phyloP scores from a whole-genome alignment of 2,797 vertebrate genomes.

The Tadarida brasiliensis region DNA sequence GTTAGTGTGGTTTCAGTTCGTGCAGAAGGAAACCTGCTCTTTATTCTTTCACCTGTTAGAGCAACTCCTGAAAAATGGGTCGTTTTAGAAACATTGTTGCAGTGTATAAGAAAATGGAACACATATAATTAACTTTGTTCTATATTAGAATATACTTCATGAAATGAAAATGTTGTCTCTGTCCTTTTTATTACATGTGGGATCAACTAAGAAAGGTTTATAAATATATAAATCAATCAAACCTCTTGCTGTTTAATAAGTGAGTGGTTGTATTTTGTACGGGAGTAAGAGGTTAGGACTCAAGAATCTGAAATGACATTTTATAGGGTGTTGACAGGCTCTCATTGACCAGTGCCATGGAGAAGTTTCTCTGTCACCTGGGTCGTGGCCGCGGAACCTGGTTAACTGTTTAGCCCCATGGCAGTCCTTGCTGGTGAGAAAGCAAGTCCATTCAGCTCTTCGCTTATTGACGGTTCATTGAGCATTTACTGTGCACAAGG shows the following conservation, averaged over 20 bases:
- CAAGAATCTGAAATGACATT: conserved; percentile 68
- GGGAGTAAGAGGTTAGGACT: conserved; percentile 52
- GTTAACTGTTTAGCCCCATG: conserved; percentile 66
- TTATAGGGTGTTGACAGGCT: conserved; percentile 32
- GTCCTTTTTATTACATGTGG: background rate
- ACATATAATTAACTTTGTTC: background rate
- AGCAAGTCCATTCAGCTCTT: background rate
- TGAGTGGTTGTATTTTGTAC: background rate
- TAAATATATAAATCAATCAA: background rate
- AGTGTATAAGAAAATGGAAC: background rate
- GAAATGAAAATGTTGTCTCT: background rate
- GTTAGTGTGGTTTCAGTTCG: background rate
- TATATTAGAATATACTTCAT: background rate
- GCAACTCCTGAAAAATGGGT: background rate
- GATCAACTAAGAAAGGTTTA: background rate
- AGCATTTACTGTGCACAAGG: background rate
- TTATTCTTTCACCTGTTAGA: background rate
- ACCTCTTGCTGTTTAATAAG: background rate
- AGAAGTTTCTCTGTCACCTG: conserved; percentile 69
- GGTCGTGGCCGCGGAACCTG: conserved; percentile 51
- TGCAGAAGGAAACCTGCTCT: background rate
- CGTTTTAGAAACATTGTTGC: background rate
- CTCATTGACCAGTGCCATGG: conserved; percentile 70
- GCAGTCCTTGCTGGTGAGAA: background rate
- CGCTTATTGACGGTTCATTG: background rate